Conservation (phyloP, 2,797 vertebrate genomes). For the Pangasius djambal region DNA sequence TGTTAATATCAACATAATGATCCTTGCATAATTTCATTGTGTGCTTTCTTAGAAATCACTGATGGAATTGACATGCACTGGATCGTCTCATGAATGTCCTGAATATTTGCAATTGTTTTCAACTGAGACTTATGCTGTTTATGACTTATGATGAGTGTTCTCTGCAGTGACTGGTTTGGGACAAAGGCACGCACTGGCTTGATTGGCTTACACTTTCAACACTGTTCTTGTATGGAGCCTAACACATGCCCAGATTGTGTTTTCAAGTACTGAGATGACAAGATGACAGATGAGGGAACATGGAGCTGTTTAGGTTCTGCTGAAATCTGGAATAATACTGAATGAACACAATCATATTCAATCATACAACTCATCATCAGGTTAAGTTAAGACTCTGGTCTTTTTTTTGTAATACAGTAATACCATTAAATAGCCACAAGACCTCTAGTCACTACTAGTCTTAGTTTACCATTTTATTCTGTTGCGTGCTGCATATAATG, state of each 20-base stretch:
- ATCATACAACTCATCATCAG: neutral
- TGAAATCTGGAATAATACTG: slow-evolving; percentile 13
- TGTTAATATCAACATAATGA: slow-evolving; percentile 12
- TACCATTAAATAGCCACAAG: neutral
- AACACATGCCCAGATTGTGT: slow-evolving; percentile 32
- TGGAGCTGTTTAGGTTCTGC: slow-evolving; percentile 16
- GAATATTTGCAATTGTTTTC: slow-evolving; percentile 36
- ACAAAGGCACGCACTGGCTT: slow-evolving; percentile 36
- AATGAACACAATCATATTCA: neutral
- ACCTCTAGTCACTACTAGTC: neutral
- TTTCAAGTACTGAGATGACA: slow-evolving; percentile 19
- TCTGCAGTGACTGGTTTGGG: slow-evolving; percentile 44
- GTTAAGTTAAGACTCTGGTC: neutral
- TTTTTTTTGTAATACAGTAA: neutral
- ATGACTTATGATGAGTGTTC: slow-evolving; percentile 39
- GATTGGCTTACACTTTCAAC: slow-evolving; percentile 57
- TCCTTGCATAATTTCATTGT: slow-evolving; percentile 19
- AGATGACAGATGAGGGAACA: slow-evolving; percentile 36
- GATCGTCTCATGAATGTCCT: slow-evolving; percentile 8
- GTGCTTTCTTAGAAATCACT: slow-evolving; percentile 17
- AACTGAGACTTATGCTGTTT: slow-evolving; percentile 18
- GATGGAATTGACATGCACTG: neutral
- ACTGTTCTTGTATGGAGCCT: slow-evolving; percentile 61
- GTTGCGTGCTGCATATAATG: neutral
- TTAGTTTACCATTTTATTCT: neutral